Conservation (phyloP, 2,888 invertebrate species). For the Cephus nigrinus region DNA sequence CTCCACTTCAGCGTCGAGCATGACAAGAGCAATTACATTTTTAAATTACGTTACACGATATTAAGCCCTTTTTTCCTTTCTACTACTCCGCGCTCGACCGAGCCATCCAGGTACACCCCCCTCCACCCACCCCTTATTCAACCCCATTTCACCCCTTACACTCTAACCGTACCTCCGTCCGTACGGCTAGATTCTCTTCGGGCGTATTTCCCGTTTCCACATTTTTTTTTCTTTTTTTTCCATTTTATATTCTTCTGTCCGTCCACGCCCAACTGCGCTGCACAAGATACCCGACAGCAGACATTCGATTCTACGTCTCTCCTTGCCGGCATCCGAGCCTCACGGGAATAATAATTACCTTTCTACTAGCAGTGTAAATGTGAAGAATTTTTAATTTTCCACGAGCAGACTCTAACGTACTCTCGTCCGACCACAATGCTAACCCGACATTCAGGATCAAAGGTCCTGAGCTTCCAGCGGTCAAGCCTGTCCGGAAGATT, state of each 20-base stretch:
- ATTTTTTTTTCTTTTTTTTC: background rate
- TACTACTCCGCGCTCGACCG: constrained; percentile 4
- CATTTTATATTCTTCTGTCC: constrained; percentile 2
- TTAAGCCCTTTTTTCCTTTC: constrained; percentile 55
- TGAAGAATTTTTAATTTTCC: background rate
- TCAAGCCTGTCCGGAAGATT: background rate
- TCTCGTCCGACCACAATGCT: background rate
- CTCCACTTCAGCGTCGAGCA: constrained; percentile 49
- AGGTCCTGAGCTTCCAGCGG: background rate
- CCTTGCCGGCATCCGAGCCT: background rate
- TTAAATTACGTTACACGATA: constrained; percentile 64
- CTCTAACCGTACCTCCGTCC: background rate
- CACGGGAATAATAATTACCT: constrained; percentile 13
- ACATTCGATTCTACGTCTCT: background rate
- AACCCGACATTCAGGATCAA: background rate
- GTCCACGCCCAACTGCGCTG: background rate
- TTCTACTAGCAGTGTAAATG: background rate
- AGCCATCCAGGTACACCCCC: background rate
- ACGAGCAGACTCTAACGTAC: background rate
- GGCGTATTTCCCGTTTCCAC: background rate
- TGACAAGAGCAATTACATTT: constrained; percentile 65
- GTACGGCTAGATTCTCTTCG: background rate
- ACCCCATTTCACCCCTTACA: background rate
- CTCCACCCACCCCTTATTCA: background rate
- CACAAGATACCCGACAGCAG: background rate